phyloP scores from a whole-genome alignment of 2,797 vertebrate genomes.

The Aulostomus chinensis region DNA sequence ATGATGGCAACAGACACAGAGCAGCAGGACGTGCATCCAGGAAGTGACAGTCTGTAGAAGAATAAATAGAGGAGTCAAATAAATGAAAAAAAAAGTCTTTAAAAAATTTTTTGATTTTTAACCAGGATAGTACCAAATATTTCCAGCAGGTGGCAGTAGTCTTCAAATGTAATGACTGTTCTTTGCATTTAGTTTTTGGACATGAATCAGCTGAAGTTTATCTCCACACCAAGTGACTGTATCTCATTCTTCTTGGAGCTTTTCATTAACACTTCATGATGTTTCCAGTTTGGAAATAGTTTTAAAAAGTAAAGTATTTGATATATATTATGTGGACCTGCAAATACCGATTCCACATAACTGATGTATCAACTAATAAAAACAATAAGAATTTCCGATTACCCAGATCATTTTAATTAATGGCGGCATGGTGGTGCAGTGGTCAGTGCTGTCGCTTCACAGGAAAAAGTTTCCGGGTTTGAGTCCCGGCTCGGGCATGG shows the following conservation, averaged over 20 bases:
- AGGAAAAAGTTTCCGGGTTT: too few species aligned
- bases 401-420: too few species aligned
- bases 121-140: constrained; percentile 33
- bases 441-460: too few species aligned
- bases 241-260: background rate
- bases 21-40: constrained; percentile 58
- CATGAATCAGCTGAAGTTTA: background rate
- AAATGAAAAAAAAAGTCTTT: background rate
- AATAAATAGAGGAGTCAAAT: constrained; percentile 23
- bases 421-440: too few species aligned
- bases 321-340: too few species aligned
- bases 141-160: constrained; percentile 50
- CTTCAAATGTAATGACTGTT: constrained; percentile 15
- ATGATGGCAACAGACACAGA: constrained; percentile 61
- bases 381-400: too few species aligned
- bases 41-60: constrained; percentile 50
- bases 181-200: too few species aligned
- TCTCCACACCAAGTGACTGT: background rate
- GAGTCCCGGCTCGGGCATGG: too few species aligned
- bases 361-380: too few species aligned
- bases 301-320: too few species aligned
- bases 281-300: background rate
- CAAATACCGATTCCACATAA: too few species aligned
- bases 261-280: background rate
- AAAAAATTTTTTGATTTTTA: background rate